Percentiles rank a stretch among this genome's conserved stretches.
Conservation (phyloP, 2,888 invertebrate genomes). For the Corbicula japonica region DNA sequence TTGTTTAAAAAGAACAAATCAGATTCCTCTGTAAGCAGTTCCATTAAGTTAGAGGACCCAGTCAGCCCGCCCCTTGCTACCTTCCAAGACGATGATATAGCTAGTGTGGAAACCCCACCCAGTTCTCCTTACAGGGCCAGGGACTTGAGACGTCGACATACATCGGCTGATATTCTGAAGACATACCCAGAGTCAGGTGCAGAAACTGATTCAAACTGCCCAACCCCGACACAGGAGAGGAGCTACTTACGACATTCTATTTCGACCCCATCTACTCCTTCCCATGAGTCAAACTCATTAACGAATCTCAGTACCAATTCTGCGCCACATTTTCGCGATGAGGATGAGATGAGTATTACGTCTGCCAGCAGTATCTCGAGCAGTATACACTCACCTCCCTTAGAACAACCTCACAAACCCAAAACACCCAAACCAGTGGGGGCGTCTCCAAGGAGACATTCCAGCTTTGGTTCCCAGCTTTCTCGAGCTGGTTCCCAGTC, state of each 20-base stretch:
- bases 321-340: conserved; percentile 37
- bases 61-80: conserved; percentile 69
- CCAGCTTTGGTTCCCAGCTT: conserved; percentile 62
- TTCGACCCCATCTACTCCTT: conserved; percentile 58
- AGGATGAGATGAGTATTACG: conserved; percentile 64
- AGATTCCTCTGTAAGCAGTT: conserved; percentile 55
- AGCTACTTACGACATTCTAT: conserved; percentile 30
- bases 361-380: conserved; percentile 54
- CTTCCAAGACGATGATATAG: conserved; percentile 72
- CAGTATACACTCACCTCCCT: conserved; percentile 55
- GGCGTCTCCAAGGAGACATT: conserved; percentile 66
- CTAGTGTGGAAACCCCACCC: conserved; percentile 68
- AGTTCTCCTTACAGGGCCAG: conserved; percentile 68
- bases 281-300: conserved; percentile 36
- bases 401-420: conserved; percentile 71
- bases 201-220: conserved; percentile 57
- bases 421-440: conserved; percentile 74
- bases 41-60: conserved; percentile 54
- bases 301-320: conserved; percentile 19
- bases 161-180: conserved; percentile 68
- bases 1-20: conserved; percentile 69
- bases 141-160: conserved; percentile 68
- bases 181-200: conserved; percentile 44
- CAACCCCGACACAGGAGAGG: conserved; percentile 58
- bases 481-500: conserved; percentile 57